Base-by-base conservation (phyloP, 1,140 invertebrate genomes). In the Bombus sibiricus region DNA sequence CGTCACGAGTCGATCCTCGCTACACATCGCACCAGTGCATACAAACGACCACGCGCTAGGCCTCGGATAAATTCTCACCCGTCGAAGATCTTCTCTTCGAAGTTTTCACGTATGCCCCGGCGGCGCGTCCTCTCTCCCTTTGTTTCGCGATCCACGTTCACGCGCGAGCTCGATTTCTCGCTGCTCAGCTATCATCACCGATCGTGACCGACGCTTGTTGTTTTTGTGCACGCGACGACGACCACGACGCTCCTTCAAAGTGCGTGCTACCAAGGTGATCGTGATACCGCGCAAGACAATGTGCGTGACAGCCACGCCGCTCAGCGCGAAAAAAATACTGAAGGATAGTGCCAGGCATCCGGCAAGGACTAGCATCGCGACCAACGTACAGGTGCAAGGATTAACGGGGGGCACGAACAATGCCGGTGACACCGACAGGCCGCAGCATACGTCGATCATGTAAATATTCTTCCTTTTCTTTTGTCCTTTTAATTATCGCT, bases 391-490 rank as follows among this genome's bases (percentile, higher is more conserved):
- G 89, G 87, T 92, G 90, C 92, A 92, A 87, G 90, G 90, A 88
- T 92, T 91, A 75, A 86, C 84, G 79, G 87, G 83, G 78, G 81
- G 73, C 47, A 64, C 75, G 82, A 91, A 72, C 64, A 90, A 91
- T 92, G 87, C 62, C 77, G 77, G 68, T 64, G 90, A 88, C 62
- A 43, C 73, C 28, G 91, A 91, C 76, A 93, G 93, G 72, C 93
- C 94, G 18, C 93, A 93, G 74, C 94, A 95, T 91, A 95, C 94
- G 85, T 95, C 95, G 86, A 95, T 95, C 94, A 94, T 95, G 95
- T 95, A 94, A 95, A 92, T 94, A 77, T 77, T n/a, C 57, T 41
- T 93, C 79, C 37, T n/a, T 57, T 53, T 80, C 32, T 15, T 25
- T 39, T 66, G 1, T 80, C 69, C 75, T 69, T 53, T 81, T 78